Conservation (phyloP, 2,113 vertebrate genomes). For the Morone saxatilis region DNA sequence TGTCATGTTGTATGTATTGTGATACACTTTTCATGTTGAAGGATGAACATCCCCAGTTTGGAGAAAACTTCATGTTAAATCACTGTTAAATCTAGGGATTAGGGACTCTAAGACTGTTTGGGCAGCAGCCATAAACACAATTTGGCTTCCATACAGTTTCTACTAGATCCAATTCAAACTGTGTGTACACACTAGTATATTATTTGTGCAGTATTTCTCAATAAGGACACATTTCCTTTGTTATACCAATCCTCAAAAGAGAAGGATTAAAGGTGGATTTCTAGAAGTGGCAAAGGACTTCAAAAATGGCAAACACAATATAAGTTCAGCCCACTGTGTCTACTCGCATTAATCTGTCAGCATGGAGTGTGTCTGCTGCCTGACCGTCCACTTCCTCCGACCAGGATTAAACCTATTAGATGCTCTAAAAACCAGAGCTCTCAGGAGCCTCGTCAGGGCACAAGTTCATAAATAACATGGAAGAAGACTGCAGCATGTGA, state of each 20-base stretch:
- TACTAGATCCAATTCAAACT: conserved; percentile 17
- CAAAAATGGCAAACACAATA: not conserved
- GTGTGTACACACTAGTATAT: not conserved
- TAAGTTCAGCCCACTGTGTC: not conserved
- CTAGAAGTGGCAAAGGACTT: not conserved
- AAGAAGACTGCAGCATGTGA: conserved; percentile 28
- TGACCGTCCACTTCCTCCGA: conserved; percentile 15
- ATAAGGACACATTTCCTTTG: not conserved
- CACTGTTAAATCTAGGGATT: conserved; percentile 39
- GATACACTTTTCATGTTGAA: conserved; percentile 4
- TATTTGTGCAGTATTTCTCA: conserved; percentile 14
- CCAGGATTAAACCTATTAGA: conserved; percentile 46
- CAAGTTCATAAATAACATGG: conserved; percentile 43
- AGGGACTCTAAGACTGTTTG: conserved; percentile 22
- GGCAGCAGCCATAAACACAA: conserved; percentile 16
- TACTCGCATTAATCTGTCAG: conserved; percentile 15
- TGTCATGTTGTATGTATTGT: conserved; percentile 16
- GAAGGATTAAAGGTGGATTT: not conserved
- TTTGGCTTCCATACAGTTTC: conserved; percentile 24
- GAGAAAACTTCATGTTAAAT: conserved; percentile 18
- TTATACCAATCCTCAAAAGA: conserved; percentile 6
- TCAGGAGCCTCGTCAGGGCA: conserved; percentile 19
- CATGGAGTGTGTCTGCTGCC: conserved; percentile 3
- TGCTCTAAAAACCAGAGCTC: conserved; percentile 35
- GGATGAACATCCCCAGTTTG: conserved; percentile 11